phyloP scores from a whole-genome alignment of 1,140 invertebrate species.

The Drosophila tsacasi region DNA sequence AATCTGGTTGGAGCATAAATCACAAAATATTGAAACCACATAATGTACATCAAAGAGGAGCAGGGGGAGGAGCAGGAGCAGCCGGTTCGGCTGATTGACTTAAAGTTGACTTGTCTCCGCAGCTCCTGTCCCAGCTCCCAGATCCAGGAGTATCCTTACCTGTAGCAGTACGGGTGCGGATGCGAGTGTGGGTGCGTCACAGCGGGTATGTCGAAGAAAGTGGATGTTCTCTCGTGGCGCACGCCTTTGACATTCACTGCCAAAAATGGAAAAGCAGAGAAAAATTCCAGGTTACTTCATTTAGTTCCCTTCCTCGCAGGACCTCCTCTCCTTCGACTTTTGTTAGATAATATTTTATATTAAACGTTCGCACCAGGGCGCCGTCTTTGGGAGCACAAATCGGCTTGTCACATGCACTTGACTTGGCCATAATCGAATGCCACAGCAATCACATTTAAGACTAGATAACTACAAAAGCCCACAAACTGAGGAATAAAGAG shows the following conservation, averaged over 20 bases:
- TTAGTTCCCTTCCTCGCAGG: constrained; percentile 9
- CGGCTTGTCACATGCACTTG: constrained; percentile 73
- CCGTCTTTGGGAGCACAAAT: constrained; percentile 72
- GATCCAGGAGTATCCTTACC: constrained; percentile 46
- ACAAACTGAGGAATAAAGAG: neutral
- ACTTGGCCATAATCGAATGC: constrained; percentile 52
- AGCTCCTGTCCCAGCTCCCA: constrained; percentile 11
- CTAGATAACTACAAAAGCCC: constrained; percentile 14
- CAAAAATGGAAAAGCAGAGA: constrained; percentile 40
- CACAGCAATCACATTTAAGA: constrained; percentile 13
- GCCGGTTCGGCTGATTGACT: constrained; percentile 60
- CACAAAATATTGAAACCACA: constrained; percentile 50
- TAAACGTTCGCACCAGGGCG: constrained; percentile 72
- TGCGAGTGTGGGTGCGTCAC: constrained; percentile 83
- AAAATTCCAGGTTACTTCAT: constrained; percentile 55
- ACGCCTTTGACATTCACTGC: constrained; percentile 84
- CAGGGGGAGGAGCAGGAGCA: constrained; percentile 7
- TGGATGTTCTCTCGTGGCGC: constrained; percentile 84
- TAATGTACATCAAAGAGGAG: constrained; percentile 9
- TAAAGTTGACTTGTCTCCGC: constrained; percentile 73
- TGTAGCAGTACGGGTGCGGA: constrained; percentile 77
- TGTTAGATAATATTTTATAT: constrained; percentile 82
- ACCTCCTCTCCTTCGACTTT: constrained; percentile 36
- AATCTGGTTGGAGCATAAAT: constrained; percentile 72
- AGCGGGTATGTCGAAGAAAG: constrained; percentile 85